Evolutionary conservation across 2,888 invertebrate species (phyloP).

Genomic region (Argyresthia goedartella): DNA sequence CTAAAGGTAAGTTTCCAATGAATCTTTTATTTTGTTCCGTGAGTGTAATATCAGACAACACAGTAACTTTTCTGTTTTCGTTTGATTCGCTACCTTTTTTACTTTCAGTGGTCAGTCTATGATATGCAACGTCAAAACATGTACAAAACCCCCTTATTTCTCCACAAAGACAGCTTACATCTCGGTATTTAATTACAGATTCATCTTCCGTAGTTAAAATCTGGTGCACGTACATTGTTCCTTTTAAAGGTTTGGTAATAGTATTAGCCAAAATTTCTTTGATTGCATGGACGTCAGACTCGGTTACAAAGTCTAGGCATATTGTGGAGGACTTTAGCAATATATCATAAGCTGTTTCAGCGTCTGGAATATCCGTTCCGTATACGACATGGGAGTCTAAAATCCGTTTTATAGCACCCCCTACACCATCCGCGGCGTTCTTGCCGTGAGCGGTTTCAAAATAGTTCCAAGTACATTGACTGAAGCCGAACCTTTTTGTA

Average conservation of each 20-base stretch:
- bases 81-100: constrained; percentile 1
- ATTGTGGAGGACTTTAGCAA: constrained; percentile 6
- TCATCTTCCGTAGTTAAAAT: background rate
- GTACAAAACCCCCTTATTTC: constrained; percentile 3
- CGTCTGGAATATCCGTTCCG: constrained; percentile 8
- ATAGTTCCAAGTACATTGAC: constrained; percentile 7
- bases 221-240: constrained; percentile 2
- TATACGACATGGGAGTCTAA: constrained; percentile 7
- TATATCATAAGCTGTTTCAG: constrained; percentile 5
- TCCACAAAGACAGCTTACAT: constrained; percentile 5
- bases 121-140: constrained; percentile 2
- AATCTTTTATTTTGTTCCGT: constrained; percentile 4
- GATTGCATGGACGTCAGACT: constrained; percentile 3
- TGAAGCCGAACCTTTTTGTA: constrained; percentile 4
- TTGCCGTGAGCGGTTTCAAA: constrained; percentile 11
- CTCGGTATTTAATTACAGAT: constrained; percentile 5
- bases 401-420: constrained; percentile 8
- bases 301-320: background rate
- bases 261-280: constrained; percentile 2
- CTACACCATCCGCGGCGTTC: constrained; percentile 12
- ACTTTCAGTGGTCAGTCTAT: background rate
- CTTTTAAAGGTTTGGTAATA: constrained; percentile 5
- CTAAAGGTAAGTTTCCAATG: constrained; percentile 1
- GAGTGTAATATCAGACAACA: constrained; percentile 3
- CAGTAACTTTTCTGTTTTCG: constrained; percentile 3